Evolutionary conservation across 2,797 vertebrate genomes (phyloP).

Genomic region (Urosaurus nigricauda): DNA sequence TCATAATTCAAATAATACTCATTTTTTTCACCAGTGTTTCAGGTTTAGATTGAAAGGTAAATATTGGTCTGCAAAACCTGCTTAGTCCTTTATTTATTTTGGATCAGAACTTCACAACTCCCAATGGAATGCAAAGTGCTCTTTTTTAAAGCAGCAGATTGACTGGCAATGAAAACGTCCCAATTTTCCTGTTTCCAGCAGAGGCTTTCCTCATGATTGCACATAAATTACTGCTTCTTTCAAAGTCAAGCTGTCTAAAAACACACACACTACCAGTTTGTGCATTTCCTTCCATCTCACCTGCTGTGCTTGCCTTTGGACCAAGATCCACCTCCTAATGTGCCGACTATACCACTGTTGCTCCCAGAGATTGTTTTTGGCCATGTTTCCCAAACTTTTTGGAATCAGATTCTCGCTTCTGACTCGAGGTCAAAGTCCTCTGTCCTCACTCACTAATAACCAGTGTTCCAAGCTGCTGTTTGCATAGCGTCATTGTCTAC

Average conservation of each 20-base stretch:
- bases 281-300: conserved; percentile 69
- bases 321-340: conserved; percentile 56
- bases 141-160: conserved; percentile 60
- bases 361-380: conserved; percentile 50
- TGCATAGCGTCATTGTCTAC: conserved; percentile 43
- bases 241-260: conserved; percentile 68
- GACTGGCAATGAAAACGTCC: conserved; percentile 56
- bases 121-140: conserved; percentile 51
- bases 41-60: conserved; percentile 49
- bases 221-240: conserved; percentile 68
- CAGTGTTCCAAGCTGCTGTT: conserved; percentile 38
- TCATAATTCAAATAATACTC: conserved; percentile 32
- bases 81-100: conserved; percentile 49
- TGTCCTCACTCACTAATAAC: conserved; percentile 54
- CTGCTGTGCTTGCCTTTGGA: conserved; percentile 69
- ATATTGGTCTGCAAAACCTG: conserved; percentile 53
- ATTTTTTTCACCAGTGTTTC: conserved; percentile 27
- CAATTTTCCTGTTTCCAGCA: conserved; percentile 63
- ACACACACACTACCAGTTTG: conserved; percentile 55
- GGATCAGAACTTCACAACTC: conserved; percentile 51
- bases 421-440: conserved; percentile 31
- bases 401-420: conserved; percentile 42
- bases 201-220: conserved; percentile 66
- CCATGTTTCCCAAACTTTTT: conserved; percentile 44
- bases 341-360: conserved; percentile 44